These are phyloP conservation scores for Dermatemys mawii DNA, from an alignment of 2,113 vertebrate species.

Conservation along the genomic window DNA sequence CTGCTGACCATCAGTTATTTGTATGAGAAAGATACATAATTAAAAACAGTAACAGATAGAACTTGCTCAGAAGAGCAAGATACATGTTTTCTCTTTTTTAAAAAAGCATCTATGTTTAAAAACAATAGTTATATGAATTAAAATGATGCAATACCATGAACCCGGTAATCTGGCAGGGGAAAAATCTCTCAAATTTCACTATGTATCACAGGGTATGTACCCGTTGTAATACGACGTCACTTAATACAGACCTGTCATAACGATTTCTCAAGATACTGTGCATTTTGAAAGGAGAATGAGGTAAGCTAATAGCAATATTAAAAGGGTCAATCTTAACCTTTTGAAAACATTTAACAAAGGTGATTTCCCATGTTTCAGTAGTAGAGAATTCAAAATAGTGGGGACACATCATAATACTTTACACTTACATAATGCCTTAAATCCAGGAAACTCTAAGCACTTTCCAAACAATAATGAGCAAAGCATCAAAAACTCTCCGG, in stretches of 20 bases:
- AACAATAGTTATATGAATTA: background rate
- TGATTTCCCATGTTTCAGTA: conserved; percentile 4
- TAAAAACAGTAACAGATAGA: background rate
- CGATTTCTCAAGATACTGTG: background rate
- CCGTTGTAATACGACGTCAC: background rate
- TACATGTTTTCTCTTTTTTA: background rate
- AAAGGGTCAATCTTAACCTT: conserved; percentile 60
- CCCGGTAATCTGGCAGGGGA: background rate
- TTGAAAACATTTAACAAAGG: conserved; percentile 50
- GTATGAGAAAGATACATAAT: background rate
- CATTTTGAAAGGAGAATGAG: conserved; percentile 48
- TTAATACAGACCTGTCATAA: background rate
- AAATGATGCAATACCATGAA: background rate
- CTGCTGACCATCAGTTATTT: conserved; percentile 1
- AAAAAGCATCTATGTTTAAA: background rate
- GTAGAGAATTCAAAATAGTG: conserved; percentile 12
- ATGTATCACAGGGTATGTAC: fast-evolving
- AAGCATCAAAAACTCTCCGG: background rate
- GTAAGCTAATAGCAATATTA: conserved; percentile 55
- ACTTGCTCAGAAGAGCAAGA: background rate
- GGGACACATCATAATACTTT: background rate
- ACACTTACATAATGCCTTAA: background rate
- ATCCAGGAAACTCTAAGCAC: background rate
- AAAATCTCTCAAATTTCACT: background rate
- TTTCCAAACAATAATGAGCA: background rate